phyloP scores from a whole-genome alignment of 2,888 invertebrate genomes.

The Willowsia nigromaculata region DNA sequence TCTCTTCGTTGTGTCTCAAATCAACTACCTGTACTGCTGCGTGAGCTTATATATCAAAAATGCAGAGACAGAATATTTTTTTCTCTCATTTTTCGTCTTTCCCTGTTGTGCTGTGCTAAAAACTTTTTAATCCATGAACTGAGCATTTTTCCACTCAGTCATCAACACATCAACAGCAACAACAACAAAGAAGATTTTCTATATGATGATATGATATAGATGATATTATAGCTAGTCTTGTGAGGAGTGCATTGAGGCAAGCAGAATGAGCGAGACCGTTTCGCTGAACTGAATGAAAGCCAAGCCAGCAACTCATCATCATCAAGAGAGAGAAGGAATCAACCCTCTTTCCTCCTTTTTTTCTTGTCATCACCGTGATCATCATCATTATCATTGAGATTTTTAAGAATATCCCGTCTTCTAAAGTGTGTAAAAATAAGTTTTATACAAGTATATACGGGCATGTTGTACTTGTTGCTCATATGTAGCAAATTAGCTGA shows the following conservation, averaged over 20 bases:
- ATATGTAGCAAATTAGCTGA: constrained; percentile 69
- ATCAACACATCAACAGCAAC: constrained; percentile 31
- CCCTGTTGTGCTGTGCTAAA: constrained; percentile 29
- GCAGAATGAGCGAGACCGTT: constrained; percentile 70
- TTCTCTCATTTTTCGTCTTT: constrained; percentile 4
- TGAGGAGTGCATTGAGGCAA: constrained; percentile 69
- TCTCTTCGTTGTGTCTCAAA: background rate
- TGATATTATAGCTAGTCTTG: background rate
- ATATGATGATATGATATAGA: constrained; percentile 20
- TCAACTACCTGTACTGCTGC: background rate
- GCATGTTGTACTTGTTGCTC: background rate
- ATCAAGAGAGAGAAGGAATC: constrained; percentile 31
- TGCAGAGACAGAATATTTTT: constrained; percentile 13
- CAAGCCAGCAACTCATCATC: constrained; percentile 65
- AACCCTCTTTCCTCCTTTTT: constrained; percentile 62
- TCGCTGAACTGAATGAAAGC: constrained; percentile 72
- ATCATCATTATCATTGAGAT: constrained; percentile 15
- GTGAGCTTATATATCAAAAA: background rate
- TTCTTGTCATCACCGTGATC: constrained; percentile 6
- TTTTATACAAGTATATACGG: constrained; percentile 59
- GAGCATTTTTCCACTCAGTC: constrained; percentile 61
- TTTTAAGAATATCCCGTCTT: background rate
- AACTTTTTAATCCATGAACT: constrained; percentile 64
- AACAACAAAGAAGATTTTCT: constrained; percentile 28
- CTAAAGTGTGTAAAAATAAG: constrained; percentile 26